Evolutionary conservation across 1,140 invertebrate genomes (phyloP).

Genomic region (Globodera rostochiensis): DNA sequence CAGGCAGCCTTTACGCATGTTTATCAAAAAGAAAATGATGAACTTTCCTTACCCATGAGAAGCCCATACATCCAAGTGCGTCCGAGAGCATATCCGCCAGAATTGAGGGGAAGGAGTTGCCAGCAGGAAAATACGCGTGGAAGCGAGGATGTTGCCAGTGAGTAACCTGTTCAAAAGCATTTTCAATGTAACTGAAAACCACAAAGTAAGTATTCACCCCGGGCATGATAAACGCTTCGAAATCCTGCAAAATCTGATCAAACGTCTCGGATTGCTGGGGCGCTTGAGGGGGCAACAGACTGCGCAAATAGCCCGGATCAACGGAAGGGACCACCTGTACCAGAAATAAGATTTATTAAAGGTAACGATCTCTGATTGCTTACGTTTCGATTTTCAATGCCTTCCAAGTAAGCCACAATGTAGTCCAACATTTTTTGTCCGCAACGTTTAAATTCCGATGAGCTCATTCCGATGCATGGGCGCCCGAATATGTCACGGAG

Average conservation of each 20-base stretch:
- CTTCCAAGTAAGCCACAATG: conserved; percentile 90
- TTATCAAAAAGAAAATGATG: not conserved
- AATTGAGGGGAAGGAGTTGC: conserved; percentile 95
- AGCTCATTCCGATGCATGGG: conserved; percentile 74
- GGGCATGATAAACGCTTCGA: conserved; percentile 94
- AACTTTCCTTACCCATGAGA: conserved; percentile 79
- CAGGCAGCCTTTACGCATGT: conserved; percentile 75
- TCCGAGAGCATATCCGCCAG: conserved; percentile 93
- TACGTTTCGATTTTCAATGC: conserved; percentile 74
- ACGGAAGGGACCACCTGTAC: conserved; percentile 18
- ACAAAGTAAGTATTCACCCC: conserved; percentile 72
- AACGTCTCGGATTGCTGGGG: conserved; percentile 83
- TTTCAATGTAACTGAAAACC: conserved; percentile 5
- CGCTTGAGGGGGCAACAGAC: conserved; percentile 79
- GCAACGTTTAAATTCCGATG: conserved; percentile 81
- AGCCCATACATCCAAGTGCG: conserved; percentile 93
- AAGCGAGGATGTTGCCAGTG: conserved; percentile 99
- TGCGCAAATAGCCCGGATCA: conserved; percentile 76
- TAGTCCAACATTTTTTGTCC: conserved; percentile 98
- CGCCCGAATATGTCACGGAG: too few relatives aligned
- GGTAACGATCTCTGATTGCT: not conserved
- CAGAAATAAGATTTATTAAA: not conserved
- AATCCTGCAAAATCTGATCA: conserved; percentile 88
- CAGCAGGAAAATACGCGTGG: conserved; percentile 96
- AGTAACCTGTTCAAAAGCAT: conserved; percentile 73